phyloP scores from a whole-genome alignment of 2,797 vertebrate genomes.

The Molossus alvarezi region DNA sequence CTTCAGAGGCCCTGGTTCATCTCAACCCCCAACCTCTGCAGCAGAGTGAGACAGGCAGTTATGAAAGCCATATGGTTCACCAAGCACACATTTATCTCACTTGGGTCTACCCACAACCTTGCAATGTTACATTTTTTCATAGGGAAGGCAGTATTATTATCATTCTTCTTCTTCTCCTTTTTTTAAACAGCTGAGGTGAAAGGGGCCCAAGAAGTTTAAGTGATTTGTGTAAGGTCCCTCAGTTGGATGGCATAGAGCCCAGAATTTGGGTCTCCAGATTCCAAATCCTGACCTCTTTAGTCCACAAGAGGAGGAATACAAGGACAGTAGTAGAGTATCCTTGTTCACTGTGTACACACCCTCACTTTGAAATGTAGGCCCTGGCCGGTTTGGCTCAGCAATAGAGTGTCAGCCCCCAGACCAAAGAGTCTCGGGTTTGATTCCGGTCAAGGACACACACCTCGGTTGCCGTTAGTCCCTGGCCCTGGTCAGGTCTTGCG shows the following conservation, averaged over 20 bases:
- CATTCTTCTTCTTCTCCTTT: neutral
- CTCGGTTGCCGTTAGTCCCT: no score
- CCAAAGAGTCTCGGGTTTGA: no score
- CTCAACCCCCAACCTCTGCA: neutral
- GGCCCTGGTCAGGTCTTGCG: no score
- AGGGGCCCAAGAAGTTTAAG: neutral
- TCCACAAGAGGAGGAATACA: neutral
- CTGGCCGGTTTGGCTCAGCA: no score
- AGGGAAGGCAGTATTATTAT: neutral
- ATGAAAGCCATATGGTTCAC: neutral
- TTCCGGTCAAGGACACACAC: no score
- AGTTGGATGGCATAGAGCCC: neutral
- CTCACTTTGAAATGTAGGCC: neutral
- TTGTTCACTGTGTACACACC: neutral
- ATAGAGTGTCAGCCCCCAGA: no score
- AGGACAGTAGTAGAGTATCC: neutral
- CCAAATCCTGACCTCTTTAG: neutral
- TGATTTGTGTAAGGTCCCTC: neutral
- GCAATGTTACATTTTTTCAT: neutral
- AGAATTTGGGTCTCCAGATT: constrained; percentile 12
- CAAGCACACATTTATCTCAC: neutral
- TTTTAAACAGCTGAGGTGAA: neutral
- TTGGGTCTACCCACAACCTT: neutral
- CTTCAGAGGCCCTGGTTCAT: neutral
- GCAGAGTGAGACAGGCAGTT: neutral